Base-by-base conservation (phyloP, 1,140 invertebrate genomes). In the Leptonema lineaticorne region DNA sequence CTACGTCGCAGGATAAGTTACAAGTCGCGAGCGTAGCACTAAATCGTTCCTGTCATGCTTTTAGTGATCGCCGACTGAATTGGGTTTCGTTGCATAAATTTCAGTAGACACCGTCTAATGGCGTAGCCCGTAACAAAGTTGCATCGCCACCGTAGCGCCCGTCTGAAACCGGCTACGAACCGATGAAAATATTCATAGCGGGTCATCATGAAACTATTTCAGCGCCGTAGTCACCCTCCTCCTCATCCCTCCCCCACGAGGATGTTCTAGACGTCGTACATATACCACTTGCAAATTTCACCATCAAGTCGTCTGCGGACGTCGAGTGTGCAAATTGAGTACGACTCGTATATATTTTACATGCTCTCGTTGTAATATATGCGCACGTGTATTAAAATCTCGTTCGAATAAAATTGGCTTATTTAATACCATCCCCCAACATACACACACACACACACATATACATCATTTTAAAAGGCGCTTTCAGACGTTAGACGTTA, bases 31-130 rank as follows among this genome's bases (percentile, higher is more conserved):
- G n/a, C n/a, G n/a, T n/a, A n/a, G n/a, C 24, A 71, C 67, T 69
- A 72, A 72, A 72, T 72, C 70, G 70, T 60, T 72, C 70, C 69
- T 72, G 70, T 72, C 70, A 72, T 72, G 70, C 70, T 72, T 72
- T 72, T 69, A 72, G 62, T 30, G 56, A 59, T 57, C 41, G 58
- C 57, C 46, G 57, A 67, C 69, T 69, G 70, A 72, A 72, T 72
- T 69, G 66, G 70, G 70, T 67, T 69, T 66, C 37, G 30, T 29
- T 64, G 70, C 70, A 72, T 72, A 72, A 72, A 72, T 72, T 72
- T 69, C 59, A 50, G 46, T 58, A 58, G 63, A 67, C 67, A 30
- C 37, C 50, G 28, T 59, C 62, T 63, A 63, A 68, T 68, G 57
- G 66, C 30, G 24, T 11, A n/a, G n/a, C 27, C 9, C 29, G 28